Evolutionary conservation across 2,888 invertebrate species (phyloP).

Genomic region (Oasisia sp.): DNA sequence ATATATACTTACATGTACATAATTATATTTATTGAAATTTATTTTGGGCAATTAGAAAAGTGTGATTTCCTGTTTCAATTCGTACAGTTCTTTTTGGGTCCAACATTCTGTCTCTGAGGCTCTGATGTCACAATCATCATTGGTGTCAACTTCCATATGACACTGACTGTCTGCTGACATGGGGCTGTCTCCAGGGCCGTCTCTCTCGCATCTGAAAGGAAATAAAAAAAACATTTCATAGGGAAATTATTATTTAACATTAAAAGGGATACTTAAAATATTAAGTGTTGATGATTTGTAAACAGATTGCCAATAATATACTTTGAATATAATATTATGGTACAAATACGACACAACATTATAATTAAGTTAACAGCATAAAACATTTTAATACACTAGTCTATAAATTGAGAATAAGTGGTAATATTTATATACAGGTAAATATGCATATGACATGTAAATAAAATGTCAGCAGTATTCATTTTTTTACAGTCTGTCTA

Average conservation of each 20-base stretch:
- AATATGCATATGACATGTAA: too few species aligned
- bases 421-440: too few species aligned
- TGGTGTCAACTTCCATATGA: background rate
- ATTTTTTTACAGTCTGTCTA: background rate
- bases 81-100: background rate
- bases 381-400: too few species aligned
- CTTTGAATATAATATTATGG: too few species aligned
- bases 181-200: too few species aligned
- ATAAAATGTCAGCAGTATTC: too few species aligned
- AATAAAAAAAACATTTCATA: background rate
- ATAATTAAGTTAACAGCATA: too few species aligned
- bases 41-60: background rate
- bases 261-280: background rate
- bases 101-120: background rate
- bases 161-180: background rate
- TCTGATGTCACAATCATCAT: constrained; percentile 10
- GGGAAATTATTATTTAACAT: background rate
- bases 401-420: too few species aligned
- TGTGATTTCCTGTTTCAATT: background rate
- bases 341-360: too few species aligned
- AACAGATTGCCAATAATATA: too few species aligned
- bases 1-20: too few species aligned
- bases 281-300: too few species aligned
- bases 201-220: background rate
- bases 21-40: background rate